Evolutionary conservation across 2,113 vertebrate genomes (phyloP), one percentile per base, ranked within the genome.

Genomic region (Eudyptes chrysolophus): DNA sequence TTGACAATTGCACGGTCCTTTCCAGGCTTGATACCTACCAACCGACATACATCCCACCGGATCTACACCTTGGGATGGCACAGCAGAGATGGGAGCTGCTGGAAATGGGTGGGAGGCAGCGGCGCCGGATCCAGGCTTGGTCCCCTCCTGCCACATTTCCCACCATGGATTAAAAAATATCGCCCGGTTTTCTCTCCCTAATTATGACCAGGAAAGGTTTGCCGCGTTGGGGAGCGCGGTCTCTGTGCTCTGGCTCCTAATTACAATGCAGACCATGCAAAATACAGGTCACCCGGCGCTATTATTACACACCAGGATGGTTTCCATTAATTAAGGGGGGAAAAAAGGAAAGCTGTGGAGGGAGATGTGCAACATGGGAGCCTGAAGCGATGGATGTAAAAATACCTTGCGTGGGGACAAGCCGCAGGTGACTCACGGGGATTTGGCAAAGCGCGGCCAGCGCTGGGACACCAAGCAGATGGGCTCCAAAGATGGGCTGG

Each of bases 211-310:
- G 90, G 54, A 48, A 75, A 19, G 44, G 30, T 60, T 70, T 65
- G 34, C 55, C 0, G 2, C 2, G 4, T n/a, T 0, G 6, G 46
- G 62, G 32, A 69, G 16, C 2, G 0, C 5, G 1, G 48, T 29
- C 52, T 55, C 54, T 20, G 21, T 36, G 78, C 46, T 55, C 68
- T 8, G 0, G 42, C 90, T 84, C 72, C 92, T 84, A 75, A 36
- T 57, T 68, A 71, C 36, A 18, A 36, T 6, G 57, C 61, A 49
- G 80, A 62, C 36, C 1, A 6, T 58, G 89, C 80, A 76, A 29
- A 76, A 38, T 68, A 69, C 92, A 46, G 74, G 46, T 70, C 74
- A 52, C 51, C 69, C 21, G 0, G 74, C 0, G 26, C 93, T 65
- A n/a, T 19, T 24, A 15, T 55, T 38, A 36, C 75, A 89, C 29